Conservation (phyloP, 1,140 invertebrate genomes). For the Melitaea cinxia region DNA sequence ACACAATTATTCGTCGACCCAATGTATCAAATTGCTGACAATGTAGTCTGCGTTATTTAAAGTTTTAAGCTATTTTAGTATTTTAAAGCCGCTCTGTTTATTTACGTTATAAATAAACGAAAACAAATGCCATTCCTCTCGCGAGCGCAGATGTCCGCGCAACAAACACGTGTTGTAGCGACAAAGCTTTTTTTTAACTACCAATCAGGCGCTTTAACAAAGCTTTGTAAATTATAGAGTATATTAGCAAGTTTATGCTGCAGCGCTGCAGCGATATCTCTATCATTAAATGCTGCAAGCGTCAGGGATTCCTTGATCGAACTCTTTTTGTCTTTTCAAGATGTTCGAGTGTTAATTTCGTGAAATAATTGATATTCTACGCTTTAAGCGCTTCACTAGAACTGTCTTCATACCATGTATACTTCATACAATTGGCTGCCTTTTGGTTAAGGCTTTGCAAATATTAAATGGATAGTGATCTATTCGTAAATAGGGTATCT, state of each 20-base stretch:
- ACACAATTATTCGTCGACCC: no score
- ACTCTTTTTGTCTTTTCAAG: conserved; percentile 11
- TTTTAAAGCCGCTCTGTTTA: conserved; percentile 8
- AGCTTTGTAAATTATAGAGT: no score
- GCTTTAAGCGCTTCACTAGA: conserved; percentile 8
- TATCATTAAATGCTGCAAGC: neutral
- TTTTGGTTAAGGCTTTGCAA: neutral
- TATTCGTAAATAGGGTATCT: no score
- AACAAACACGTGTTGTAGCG: conserved; percentile 21
- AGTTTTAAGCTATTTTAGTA: neutral
- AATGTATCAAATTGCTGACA: neutral
- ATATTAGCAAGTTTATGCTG: no score
- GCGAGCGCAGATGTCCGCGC: conserved; percentile 21
- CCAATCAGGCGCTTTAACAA: conserved; percentile 7
- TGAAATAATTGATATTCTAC: conserved; percentile 10
- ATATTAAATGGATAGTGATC: no score
- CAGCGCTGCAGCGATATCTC: neutral
- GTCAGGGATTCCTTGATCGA: neutral
- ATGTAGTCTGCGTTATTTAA: neutral
- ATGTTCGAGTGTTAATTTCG: conserved; percentile 8
- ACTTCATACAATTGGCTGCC: neutral
- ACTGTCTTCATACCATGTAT: neutral
- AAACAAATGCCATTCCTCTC: conserved; percentile 28
- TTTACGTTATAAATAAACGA: conserved; percentile 28
- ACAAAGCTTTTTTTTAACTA: conserved; percentile 10